Evolutionary conservation across 2,888 invertebrate species (phyloP), one percentile per base, ranked within the genome.

Genomic region (Scaptomyza reducta): DNA sequence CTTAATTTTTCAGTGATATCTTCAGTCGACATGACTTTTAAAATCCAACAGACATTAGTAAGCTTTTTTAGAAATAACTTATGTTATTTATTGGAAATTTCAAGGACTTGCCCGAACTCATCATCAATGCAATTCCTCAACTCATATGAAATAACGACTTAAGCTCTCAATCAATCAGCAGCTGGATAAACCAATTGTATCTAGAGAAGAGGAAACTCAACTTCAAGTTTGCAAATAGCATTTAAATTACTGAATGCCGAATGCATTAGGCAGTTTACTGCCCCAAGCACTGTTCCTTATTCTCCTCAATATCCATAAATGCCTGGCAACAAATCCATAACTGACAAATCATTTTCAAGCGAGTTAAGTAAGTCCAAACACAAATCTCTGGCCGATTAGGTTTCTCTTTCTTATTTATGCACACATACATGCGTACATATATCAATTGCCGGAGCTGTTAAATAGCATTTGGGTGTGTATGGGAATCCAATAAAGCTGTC

Each of bases 401-500:
- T 35, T 16, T n/a, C 33, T 33, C 33, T 33, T 31, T 0, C 33
- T 31, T 31, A 11, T 47, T 10, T 33, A n/a, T 18, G 10, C 18
- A 33, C 18, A 22, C 18, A 40, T 3, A 4, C 40, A 10, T 40
- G 10, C 16, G n/a, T n/a, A 38, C 55, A 44, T 54, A 53, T 76
- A 77, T 79, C 70, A 75, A 74, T 81, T 69, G 60, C 58, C 61
- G 40, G 60, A 61, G 74, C 74, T 56, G 81, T 61, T 85, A 85
- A 80, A 85, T 80, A 80, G 80, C 82, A 40, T 74, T 74, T 70
- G 50, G 59, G 81, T 60, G 73, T 77, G 77, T 72, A 68, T 75
- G 73, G 73, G 84, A 83, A 86, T 86, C 81, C 84, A 83, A 81
- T 81, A 81, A 81, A 83, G 81, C 81, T 81, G 81, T 81, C 81